phyloP scores from a whole-genome alignment of 1,140 invertebrate genomes.

The Heterodera schachtii region DNA sequence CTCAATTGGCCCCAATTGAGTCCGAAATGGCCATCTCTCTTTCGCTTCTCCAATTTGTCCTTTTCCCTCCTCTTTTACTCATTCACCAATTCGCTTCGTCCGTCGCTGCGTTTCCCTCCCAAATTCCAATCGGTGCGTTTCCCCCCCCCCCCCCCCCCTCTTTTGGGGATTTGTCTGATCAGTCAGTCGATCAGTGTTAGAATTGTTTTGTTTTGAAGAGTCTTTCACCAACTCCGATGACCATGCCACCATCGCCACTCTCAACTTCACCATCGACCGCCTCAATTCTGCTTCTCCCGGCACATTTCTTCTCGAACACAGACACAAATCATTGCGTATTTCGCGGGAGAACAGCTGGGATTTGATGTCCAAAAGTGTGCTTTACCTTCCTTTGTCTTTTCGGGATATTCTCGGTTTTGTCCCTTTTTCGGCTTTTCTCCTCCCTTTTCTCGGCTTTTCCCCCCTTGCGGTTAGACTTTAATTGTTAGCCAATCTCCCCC shows the following conservation, averaged over 20 bases:
- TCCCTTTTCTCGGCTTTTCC: too few species aligned
- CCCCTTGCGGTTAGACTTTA: too few species aligned
- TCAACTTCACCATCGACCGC: slow-evolving; percentile 48
- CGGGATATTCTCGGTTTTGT: too few species aligned
- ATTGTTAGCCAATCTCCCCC: too few species aligned
- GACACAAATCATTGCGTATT: slow-evolving; percentile 45
- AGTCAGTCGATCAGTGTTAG: too few species aligned
- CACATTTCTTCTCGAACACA: slow-evolving; percentile 46
- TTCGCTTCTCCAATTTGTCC: slow-evolving; percentile 3
- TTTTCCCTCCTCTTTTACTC: background rate
- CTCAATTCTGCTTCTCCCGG: slow-evolving; percentile 31
- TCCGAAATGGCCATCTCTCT: slow-evolving; percentile 11
- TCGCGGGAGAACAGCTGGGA: slow-evolving; percentile 52
- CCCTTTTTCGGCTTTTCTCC: too few species aligned
- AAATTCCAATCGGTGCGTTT: slow-evolving; percentile 53
- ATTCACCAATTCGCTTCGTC: background rate
- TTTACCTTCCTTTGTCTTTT: background rate
- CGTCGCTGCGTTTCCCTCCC: slow-evolving; percentile 43
- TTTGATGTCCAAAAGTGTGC: slow-evolving; percentile 47
- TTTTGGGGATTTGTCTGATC: too few species aligned
- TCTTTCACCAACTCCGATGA: slow-evolving; percentile 52
- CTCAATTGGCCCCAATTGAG: background rate
- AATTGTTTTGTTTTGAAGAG: slow-evolving; percentile 24
- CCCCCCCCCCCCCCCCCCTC: too few species aligned
- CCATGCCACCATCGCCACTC: slow-evolving; percentile 43